Percentiles rank a stretch among this genome's conserved stretches.
Conservation (phyloP, 2,888 invertebrate species). For the Apocheima hispidaria region DNA sequence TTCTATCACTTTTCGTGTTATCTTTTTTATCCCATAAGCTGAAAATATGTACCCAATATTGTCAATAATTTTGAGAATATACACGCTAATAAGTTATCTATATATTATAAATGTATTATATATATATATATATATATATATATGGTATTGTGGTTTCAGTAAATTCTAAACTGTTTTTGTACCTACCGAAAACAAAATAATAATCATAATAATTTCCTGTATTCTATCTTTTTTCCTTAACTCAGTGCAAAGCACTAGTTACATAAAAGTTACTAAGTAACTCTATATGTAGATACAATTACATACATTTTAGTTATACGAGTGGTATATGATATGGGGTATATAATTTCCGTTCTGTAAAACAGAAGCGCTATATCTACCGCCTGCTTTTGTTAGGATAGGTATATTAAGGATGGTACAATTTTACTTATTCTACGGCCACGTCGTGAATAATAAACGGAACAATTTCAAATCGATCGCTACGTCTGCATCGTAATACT, state of each 20-base stretch:
- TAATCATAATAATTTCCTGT: neutral
- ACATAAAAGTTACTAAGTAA: no score
- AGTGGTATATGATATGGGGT: no score
- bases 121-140: neutral
- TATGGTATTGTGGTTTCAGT: neutral
- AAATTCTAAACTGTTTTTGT: neutral
- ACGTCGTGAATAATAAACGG: constrained; percentile 58
- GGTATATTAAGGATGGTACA: constrained; percentile 15
- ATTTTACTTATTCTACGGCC: constrained; percentile 51
- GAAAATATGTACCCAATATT: no score
- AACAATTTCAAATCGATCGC: constrained; percentile 56
- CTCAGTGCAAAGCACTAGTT: neutral
- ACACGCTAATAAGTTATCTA: no score
- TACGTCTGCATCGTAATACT: constrained; percentile 27
- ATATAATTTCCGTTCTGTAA: neutral
- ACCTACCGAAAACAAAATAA: neutral
- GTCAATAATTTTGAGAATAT: no score
- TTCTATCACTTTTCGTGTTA: constrained; percentile 17
- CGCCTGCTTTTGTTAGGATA: constrained; percentile 37
- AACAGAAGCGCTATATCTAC: neutral
- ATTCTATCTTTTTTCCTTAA: neutral
- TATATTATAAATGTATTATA: neutral
- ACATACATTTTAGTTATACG: no score
- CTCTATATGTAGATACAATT: no score
- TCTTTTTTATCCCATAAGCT: neutral